Base-by-base conservation (phyloP, 2,113 vertebrate species). In the Protobothrops mucrosquamatus region DNA sequence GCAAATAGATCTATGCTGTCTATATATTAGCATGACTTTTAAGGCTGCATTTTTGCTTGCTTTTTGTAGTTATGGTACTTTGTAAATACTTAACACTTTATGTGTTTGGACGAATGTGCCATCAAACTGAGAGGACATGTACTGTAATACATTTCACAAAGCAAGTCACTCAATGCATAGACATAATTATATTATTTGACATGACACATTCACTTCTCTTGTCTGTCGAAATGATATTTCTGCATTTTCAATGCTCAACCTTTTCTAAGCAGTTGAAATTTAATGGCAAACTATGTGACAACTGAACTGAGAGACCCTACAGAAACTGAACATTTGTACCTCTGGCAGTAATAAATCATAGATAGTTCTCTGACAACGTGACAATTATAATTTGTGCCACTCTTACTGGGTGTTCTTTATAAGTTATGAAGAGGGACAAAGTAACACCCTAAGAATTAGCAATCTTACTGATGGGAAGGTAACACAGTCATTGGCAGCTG, bases 291-390 rank as follows among this genome's bases (percentile, higher is more conserved):
- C 43, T n/a, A 54, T 85, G 29, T 87, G 91, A 89, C 51, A 56
- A 39, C 51, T 24, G 52, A 89, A 61, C 15, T 92, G 52, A 87
- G 39, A 39, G 39, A 29, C 57, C 24, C 23, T 12, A 29, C 3
- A 74, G 59, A 81, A 56, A 26, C 39, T 20, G 26, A 69, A 81
- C 24, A 14, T 54, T 89, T 81, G 52, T 88, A 89, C 22, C 15
- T 92, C 39, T 46, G 39, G 52, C 61, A 85, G 87, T 81, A 57
- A 85, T 89, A 85, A 88, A 81, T 46, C 46, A 15, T 24, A 57
- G 18, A 85, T 88, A 89, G 23, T 55, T 92, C 24, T 92, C 52
- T 85, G 92, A 85, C 87, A 89, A 81, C 51, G 48, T 92, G 92
- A 46, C 34, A 81, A 59, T 87, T 51, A 34, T 23, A 92, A 64